Percentiles rank a stretch among this genome's conserved stretches.
These are phyloP conservation scores for Pogonomyrmex californicus DNA, from an alignment of 1,140 invertebrate genomes.

Conservation along the genomic window DNA sequence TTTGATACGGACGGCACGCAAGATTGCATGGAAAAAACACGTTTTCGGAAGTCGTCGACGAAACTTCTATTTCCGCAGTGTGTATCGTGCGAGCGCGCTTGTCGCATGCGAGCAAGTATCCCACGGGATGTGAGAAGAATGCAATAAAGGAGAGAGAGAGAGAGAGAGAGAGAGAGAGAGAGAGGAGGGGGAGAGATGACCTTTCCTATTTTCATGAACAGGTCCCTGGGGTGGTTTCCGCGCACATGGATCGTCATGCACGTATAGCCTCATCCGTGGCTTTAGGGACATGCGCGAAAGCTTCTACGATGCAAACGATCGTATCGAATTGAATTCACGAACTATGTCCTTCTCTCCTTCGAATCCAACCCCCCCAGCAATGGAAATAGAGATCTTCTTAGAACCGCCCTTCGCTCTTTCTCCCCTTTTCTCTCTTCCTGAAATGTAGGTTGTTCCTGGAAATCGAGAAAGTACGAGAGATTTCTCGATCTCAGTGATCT, in stretches of 20 bases:
- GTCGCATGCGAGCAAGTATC: slow-evolving; percentile 36
- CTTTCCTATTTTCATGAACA: slow-evolving; percentile 66
- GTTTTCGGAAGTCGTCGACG: slow-evolving; percentile 38
- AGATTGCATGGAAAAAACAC: slow-evolving; percentile 43
- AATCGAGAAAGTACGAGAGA: background rate
- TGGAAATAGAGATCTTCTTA: background rate
- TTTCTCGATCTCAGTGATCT: slow-evolving; percentile 36
- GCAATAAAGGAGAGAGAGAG: background rate
- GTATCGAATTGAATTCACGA: slow-evolving; percentile 77
- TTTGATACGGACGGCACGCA: slow-evolving; percentile 6
- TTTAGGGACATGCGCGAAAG: background rate
- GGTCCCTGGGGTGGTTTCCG: slow-evolving; percentile 50
- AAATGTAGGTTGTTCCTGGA: background rate
- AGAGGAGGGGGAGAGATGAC: background rate
- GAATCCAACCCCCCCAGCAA: slow-evolving; percentile 24
- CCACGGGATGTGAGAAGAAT: slow-evolving; percentile 13
- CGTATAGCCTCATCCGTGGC: slow-evolving; percentile 26
- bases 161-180: background rate
- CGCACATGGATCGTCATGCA: slow-evolving; percentile 47
- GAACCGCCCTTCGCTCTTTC: background rate
- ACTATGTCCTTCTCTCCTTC: background rate
- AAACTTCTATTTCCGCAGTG: slow-evolving; percentile 44
- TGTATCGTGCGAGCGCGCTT: slow-evolving; percentile 11
- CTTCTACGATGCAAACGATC: slow-evolving; percentile 76
- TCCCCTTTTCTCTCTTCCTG: background rate